Base-by-base conservation (phyloP, 2,888 invertebrate species). In the Drosophila birchii region DNA sequence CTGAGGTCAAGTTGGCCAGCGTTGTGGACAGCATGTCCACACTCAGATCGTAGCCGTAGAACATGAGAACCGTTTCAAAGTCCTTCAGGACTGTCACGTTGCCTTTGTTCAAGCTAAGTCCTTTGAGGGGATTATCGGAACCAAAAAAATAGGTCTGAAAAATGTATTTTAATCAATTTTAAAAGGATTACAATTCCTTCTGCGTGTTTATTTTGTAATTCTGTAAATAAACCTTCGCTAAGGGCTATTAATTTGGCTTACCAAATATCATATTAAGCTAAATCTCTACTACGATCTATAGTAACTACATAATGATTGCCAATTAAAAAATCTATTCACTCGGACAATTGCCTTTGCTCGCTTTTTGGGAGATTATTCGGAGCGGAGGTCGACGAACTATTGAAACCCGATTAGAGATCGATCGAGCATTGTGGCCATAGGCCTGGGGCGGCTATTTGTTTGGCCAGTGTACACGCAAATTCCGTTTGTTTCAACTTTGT, bases 1-100 rank as follows among this genome's bases (percentile, higher is more conserved):
- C 64, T 23, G 66, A 32, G 1, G 80, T 80, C 0, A 70, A 4
- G 64, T 88, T 87, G 0, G 67, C 72, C 47, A 75, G 71, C n/a
- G 83, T 88, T 0, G 90, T 77, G 5, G 92, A 90, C 5, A 82
- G 66, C 92, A 91, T 92, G 60, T 92, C 92, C 18, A 88, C 78
- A 39, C 95, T 94, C 64, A 96, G 93, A 91, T 97, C 96, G 84
- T 96, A 97, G 1, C 97, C 97, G 86, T 97, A 97, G 91, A 96
- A 97, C 77, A 94, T 93, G 39, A 97, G 91, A 55, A 96, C 93
- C 41, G 95, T 94, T 91, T 95, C 95, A 89, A 96, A 97, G 75
- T 95, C 95, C n/a, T 94, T 93, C 41, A 95, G 95, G 53, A 97
- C 94, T 7, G 95, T 95, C 0, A 96, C 95, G 89, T 96, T 96